Evolutionary conservation across 1,140 invertebrate genomes (phyloP), one percentile per base, ranked within the genome.

Genomic region (Drosophila auraria): DNA sequence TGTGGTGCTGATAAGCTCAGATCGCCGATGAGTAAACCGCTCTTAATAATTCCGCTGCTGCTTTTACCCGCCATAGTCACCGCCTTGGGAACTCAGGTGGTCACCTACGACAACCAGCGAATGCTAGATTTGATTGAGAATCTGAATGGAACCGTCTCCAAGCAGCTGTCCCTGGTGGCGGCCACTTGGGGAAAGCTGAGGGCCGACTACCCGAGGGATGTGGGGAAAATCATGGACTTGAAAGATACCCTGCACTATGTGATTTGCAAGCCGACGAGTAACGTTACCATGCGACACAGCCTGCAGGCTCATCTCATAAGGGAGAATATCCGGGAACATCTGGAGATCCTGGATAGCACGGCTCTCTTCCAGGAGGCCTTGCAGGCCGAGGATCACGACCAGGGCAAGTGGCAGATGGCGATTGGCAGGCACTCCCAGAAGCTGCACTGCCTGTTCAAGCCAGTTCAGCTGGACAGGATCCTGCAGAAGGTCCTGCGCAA

Each of bases 161-260:
- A 79, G 47, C 75, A 78, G 36, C 47, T 79, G 0, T 59, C 27
- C 3, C 36, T 79, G 45, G 58, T 44, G 9, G n/a, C 36, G 5
- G 20, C 33, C 53, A 79, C 77, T 44, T 79, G 77, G 77, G 77
- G 77, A 12, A 79, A 79, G 7, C 47, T 79, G 14, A 50, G 36
- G 6, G 75, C 54, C 20, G 77, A 79, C 33, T 79, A 59, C 9
- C 45, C 75, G 0, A 30, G 27, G 8, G 77, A 79, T 44, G 60
- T 59, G 40, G 42, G 23, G 27, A 79, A 79, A 45, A 78, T 78
- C 14, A 66, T 56, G 5, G 47, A 49, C 15, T 45, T 79, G 11
- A 12, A 50, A 8, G 65, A 71, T 5, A 71, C 77, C 0, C n/a
- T 79, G 25, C 30, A 27, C 2, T 66, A 25, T 7, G 40, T 79